A percentile compares a stretch with the other conserved stretches of the same genome.
phyloP scores from a whole-genome alignment of 2,888 invertebrate species.

The Malthinus seriepunctatus region DNA sequence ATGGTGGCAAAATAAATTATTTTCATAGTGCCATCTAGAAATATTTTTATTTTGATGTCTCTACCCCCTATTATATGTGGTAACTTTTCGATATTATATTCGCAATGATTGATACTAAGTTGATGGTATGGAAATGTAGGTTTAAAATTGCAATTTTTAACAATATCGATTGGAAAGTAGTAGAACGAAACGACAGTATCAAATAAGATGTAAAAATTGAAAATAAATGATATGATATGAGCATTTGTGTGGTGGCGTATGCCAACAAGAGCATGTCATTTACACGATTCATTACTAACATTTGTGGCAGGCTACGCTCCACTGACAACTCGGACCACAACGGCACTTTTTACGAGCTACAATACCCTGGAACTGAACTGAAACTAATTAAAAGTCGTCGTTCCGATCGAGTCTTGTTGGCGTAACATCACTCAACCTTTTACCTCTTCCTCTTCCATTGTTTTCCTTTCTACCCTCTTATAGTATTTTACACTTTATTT shows the following conservation, averaged over 20 bases:
- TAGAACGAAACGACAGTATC: slow-evolving; percentile 15
- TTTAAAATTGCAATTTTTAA: slow-evolving; percentile 14
- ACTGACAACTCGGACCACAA: slow-evolving; percentile 50
- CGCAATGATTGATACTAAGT: not conserved
- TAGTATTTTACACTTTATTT: too few species aligned
- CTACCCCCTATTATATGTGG: too few species aligned
- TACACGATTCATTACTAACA: slow-evolving; percentile 50
- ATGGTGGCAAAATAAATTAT: too few species aligned
- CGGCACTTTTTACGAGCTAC: slow-evolving; percentile 41
- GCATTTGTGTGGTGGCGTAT: slow-evolving; percentile 25
- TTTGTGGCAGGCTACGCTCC: slow-evolving; percentile 48
- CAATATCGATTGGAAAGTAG: slow-evolving; percentile 22
- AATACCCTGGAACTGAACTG: slow-evolving; percentile 53
- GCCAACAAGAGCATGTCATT: slow-evolving; percentile 44
- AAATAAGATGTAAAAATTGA: slow-evolving; percentile 31
- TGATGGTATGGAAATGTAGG: slow-evolving; percentile 4
- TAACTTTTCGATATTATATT: too few species aligned
- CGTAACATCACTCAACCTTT: slow-evolving; percentile 47
- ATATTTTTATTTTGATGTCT: too few species aligned
- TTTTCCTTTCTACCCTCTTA: slow-evolving; percentile 11
- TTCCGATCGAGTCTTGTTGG: slow-evolving; percentile 49
- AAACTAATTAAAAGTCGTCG: slow-evolving; percentile 55
- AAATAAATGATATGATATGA: slow-evolving; percentile 27
- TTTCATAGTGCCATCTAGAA: too few species aligned
- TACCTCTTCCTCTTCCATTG: slow-evolving; percentile 24